Percentiles rank a stretch among this genome's conserved stretches.
Conservation (phyloP, 2,888 invertebrate genomes). For the Vannuccia rotundouncinata region DNA sequence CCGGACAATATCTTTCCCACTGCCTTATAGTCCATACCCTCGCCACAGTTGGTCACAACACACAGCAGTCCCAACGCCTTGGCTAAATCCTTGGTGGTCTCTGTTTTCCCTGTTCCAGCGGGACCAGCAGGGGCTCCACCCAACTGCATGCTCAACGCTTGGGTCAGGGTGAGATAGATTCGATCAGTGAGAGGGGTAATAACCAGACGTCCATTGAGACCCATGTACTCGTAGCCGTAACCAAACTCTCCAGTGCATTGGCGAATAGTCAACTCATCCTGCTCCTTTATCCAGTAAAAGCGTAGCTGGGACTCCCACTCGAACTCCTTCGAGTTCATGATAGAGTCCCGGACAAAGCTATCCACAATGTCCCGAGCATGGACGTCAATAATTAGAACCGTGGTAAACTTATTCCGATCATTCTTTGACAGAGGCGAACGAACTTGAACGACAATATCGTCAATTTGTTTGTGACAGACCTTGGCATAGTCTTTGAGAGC, state of each 20-base stretch:
- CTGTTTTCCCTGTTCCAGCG: slow-evolving; percentile 73
- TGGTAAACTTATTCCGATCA: slow-evolving; percentile 77
- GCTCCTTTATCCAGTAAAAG: slow-evolving; percentile 78
- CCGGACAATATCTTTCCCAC: slow-evolving; percentile 62
- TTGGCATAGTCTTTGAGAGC: slow-evolving; percentile 83
- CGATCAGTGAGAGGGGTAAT: slow-evolving; percentile 85
- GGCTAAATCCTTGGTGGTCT: slow-evolving; percentile 82
- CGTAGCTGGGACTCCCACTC: slow-evolving; percentile 87
- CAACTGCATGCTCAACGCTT: slow-evolving; percentile 80
- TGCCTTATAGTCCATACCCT: slow-evolving; percentile 76
- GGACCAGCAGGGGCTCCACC: slow-evolving; percentile 76
- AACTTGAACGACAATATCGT: slow-evolving; percentile 72
- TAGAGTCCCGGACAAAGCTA: slow-evolving; percentile 58
- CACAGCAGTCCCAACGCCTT: slow-evolving; percentile 66
- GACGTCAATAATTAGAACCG: slow-evolving; percentile 81
- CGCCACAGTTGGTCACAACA: slow-evolving; percentile 73
- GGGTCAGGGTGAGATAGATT: slow-evolving; percentile 84
- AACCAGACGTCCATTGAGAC: slow-evolving; percentile 78
- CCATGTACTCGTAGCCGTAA: slow-evolving; percentile 92
- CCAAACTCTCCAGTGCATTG: slow-evolving; percentile 78
- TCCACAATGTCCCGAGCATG: slow-evolving; percentile 85
- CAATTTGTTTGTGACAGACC: slow-evolving; percentile 72
- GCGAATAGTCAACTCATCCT: slow-evolving; percentile 71
- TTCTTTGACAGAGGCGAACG: slow-evolving; percentile 69
- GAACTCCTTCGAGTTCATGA: slow-evolving; percentile 62